Conservation (phyloP, 2,797 vertebrate species). For the Smutsia gigantea region DNA sequence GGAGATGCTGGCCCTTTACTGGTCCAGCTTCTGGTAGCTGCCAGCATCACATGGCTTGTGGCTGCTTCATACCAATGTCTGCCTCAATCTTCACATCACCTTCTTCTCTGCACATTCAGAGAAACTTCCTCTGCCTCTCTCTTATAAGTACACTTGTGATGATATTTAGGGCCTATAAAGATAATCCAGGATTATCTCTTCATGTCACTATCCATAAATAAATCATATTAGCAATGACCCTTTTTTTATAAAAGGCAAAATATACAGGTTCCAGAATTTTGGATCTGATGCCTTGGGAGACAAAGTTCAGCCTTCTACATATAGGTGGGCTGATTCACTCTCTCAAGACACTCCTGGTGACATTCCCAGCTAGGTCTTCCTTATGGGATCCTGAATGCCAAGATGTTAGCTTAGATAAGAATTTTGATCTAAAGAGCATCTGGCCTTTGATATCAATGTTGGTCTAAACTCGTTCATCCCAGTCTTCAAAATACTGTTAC, state of each 20-base stretch:
- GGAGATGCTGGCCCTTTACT: background rate
- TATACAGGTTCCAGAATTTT: background rate
- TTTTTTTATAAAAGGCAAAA: background rate
- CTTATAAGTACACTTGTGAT: background rate
- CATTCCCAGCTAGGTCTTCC: background rate
- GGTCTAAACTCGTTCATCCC: background rate
- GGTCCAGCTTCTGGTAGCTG: background rate
- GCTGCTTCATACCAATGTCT: background rate
- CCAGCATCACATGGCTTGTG: background rate
- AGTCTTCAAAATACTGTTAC: background rate
- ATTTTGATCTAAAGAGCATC: background rate
- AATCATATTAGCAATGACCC: background rate
- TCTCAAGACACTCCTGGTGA: background rate
- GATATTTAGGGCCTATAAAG: background rate
- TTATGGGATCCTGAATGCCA: background rate
- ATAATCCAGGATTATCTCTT: background rate
- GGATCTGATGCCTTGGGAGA: background rate
- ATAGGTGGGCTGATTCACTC: background rate
- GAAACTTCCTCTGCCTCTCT: background rate
- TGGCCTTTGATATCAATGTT: background rate
- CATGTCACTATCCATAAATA: background rate
- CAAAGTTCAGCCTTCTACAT: background rate
- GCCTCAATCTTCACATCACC: background rate
- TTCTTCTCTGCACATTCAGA: background rate
- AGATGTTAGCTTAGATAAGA: background rate